A percentile compares a stretch with the other conserved stretches of the same genome.
Conservation (phyloP, 2,888 invertebrate species). For the Microplitis deprimator region DNA sequence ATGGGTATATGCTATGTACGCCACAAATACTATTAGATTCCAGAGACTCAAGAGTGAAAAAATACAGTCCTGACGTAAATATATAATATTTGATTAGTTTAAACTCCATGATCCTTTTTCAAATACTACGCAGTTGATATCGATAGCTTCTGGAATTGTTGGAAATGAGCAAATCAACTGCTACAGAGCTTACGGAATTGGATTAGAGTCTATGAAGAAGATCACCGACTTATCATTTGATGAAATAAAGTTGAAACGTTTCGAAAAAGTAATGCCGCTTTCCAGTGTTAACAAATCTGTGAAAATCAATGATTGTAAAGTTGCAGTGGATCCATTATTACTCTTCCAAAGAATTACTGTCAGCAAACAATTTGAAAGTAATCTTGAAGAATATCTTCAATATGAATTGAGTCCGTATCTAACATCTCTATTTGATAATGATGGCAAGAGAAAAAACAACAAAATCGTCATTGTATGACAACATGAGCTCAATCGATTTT, state of each 20-base stretch:
- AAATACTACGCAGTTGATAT: constrained; percentile 48
- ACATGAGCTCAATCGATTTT: constrained; percentile 25
- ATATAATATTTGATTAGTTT: constrained; percentile 51
- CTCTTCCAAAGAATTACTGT: constrained; percentile 7
- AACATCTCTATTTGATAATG: constrained; percentile 44
- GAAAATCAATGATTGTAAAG: constrained; percentile 33
- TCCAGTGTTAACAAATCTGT: constrained; percentile 24
- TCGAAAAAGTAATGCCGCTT: constrained; percentile 52
- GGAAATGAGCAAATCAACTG: constrained; percentile 54
- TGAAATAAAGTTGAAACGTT: constrained; percentile 56
- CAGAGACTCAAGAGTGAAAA: constrained; percentile 53
- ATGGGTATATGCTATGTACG: constrained; percentile 56
- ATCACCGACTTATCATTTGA: constrained; percentile 53
- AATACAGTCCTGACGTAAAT: constrained; percentile 50
- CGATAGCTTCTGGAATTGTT: constrained; percentile 55
- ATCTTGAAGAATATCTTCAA: constrained; percentile 42
- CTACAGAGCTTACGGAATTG: constrained; percentile 49
- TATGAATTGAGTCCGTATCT: constrained; percentile 48
- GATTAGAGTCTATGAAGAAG: constrained; percentile 55
- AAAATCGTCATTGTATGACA: no score
- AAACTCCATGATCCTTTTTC: constrained; percentile 50
- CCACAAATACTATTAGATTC: constrained; percentile 51
- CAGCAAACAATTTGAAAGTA: background rate
- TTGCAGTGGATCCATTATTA: constrained; percentile 2
- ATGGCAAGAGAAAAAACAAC: constrained; percentile 51